These are phyloP conservation scores for Anastrepha obliqua DNA, from an alignment of 1,140 invertebrate species.

Conservation along the genomic window DNA sequence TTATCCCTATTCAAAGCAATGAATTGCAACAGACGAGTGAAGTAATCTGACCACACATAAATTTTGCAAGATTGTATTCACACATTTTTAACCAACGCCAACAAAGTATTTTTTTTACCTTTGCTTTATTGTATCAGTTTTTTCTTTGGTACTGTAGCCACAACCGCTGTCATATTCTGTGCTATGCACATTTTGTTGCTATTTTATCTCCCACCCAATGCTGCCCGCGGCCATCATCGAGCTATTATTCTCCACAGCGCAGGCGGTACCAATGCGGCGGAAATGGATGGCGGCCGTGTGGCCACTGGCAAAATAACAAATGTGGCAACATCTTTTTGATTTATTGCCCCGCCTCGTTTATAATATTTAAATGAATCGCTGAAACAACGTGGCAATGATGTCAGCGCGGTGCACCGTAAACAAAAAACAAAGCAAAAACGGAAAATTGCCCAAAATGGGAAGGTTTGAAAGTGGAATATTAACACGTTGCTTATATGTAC, in stretches of 20 bases:
- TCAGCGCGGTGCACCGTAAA: background rate
- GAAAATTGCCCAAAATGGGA: background rate
- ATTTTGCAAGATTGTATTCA: slow-evolving; percentile 52
- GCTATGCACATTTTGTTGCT: too few relatives aligned
- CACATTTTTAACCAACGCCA: slow-evolving; percentile 33
- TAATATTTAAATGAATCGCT: slow-evolving; percentile 38
- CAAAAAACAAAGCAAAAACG: background rate
- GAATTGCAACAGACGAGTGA: slow-evolving; percentile 37
- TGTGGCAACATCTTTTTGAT: slow-evolving; percentile 33
- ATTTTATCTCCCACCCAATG: too few relatives aligned
- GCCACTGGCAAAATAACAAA: slow-evolving; percentile 25
- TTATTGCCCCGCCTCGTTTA: slow-evolving; percentile 21
- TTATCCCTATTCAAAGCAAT: slow-evolving; percentile 45
- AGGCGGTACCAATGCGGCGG: too few relatives aligned
- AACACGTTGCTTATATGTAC: background rate
- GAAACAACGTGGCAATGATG: slow-evolving; percentile 4
- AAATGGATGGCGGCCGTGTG: too few relatives aligned
- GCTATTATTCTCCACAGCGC: too few relatives aligned
- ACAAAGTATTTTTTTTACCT: background rate
- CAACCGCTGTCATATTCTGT: too few relatives aligned
- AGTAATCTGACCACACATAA: slow-evolving; percentile 56
- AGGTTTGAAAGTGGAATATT: background rate
- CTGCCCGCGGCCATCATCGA: too few relatives aligned
- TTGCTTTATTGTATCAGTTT: too few relatives aligned
- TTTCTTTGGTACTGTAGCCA: too few relatives aligned